Base-by-base conservation (phyloP, 2,888 invertebrate genomes). In the Dexiosoma caninum region DNA sequence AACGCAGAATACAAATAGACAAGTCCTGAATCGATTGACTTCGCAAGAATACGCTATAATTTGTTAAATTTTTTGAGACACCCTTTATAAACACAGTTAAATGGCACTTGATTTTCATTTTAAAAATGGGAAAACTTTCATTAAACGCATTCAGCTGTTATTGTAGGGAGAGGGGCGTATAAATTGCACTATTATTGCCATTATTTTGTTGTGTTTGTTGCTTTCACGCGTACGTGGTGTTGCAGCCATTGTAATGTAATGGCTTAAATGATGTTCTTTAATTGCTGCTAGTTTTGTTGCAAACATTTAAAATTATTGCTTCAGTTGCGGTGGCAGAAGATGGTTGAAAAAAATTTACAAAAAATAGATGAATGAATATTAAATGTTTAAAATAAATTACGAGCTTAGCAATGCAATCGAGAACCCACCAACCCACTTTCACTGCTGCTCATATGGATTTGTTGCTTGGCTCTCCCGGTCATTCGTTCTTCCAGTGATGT, bases 341-440 rank as follows among this genome's bases (percentile, higher is more conserved):
- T 21, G 12, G 8, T 37, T 51, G 71, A 53, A 71, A 55, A 60
- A 55, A 7, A 7, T n/a, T 12, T 60, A 55, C 46, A 60, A 27
- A 59, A 44, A 72, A 46, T 60, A 55, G 60, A 62, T n/a, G n/a
- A 67, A 72, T 60, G 40, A 60, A 62, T 69, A 74, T 69, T 67
- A 72, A 72, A 74, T 69, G 57, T 74, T 69, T 62, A 72, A 72
- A 49, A 67, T 32, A 60, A 78, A 37, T 62, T 67, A 67, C 53
- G 72, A 67, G 53, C 55, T 67, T 30, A 37, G 71, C 37, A 49
- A 66, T 78, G 55, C 35, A 35, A 37, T 55, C 21, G 42, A 44
- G 51, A 55, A 14, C 27, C 42, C 51, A 30, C 12, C 23, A 12
- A 9, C 46, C 60, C 44, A 21, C 42, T 60, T 14, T 27, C 66